phyloP scores from a whole-genome alignment of 2,888 invertebrate genomes.

The Stegophylla sp. region DNA sequence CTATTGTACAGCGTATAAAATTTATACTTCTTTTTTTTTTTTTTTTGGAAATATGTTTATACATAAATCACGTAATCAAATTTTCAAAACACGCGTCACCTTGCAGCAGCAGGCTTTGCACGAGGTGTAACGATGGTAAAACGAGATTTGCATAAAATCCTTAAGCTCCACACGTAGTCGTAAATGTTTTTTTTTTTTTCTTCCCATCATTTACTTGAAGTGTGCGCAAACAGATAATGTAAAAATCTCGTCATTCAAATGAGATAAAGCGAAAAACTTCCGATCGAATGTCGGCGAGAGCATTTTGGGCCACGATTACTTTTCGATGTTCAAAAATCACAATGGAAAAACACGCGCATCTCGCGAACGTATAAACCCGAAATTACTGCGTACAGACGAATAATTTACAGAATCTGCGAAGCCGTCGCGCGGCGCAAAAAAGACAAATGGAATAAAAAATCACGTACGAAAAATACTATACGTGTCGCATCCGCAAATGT shows the following conservation, averaged over 20 bases:
- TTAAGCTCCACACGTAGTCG: background rate
- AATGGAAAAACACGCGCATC: background rate
- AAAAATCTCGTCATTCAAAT: background rate
- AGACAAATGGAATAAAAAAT: too few relatives aligned
- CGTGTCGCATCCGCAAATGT: too few relatives aligned
- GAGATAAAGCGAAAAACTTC: background rate
- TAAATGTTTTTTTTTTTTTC: background rate
- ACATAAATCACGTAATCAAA: conserved; percentile 3
- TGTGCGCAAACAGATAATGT: background rate
- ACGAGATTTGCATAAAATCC: background rate
- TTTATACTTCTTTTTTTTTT: too few relatives aligned
- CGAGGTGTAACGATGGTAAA: background rate
- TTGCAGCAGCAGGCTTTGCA: background rate
- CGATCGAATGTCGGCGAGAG: background rate
- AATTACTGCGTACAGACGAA: background rate
- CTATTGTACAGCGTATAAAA: background rate
- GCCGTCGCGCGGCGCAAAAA: too few relatives aligned
- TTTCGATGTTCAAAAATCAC: background rate
- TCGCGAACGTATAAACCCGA: background rate
- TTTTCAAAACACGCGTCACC: background rate
- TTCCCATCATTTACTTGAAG: too few relatives aligned
- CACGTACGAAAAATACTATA: too few relatives aligned
- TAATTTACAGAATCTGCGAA: too few relatives aligned
- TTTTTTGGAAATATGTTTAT: background rate
- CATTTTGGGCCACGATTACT: background rate